These are phyloP conservation scores for Sminthurinus signatus DNA, from an alignment of 1,140 invertebrate species.

Conservation along the genomic window DNA sequence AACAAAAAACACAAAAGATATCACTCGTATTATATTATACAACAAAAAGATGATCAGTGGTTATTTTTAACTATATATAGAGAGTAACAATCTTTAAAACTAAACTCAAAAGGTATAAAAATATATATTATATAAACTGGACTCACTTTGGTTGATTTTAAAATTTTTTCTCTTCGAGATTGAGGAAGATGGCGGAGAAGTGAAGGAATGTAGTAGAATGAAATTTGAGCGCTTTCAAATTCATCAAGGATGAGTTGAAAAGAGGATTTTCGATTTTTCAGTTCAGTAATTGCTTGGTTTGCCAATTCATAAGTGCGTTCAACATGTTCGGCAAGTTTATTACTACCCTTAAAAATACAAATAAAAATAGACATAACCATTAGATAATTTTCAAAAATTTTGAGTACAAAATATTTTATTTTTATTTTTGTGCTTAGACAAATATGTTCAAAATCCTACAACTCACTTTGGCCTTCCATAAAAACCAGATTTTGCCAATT, in stretches of 20 bases:
- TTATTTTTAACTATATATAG: too few species aligned
- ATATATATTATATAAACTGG: too few species aligned
- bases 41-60: too few species aligned
- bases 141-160: too few species aligned
- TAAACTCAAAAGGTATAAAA: too few species aligned
- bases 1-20: too few species aligned
- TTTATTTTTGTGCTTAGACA: background rate
- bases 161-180: too few species aligned
- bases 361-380: background rate
- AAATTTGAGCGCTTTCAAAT: background rate
- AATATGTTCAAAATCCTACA: background rate
- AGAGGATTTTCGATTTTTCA: background rate
- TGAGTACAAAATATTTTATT: too few species aligned
- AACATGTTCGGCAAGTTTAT: background rate
- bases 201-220: background rate
- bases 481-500: conserved; percentile 92
- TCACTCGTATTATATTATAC: too few species aligned
- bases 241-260: background rate
- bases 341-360: background rate
- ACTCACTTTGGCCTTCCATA: conserved; percentile 81
- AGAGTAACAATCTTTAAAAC: too few species aligned
- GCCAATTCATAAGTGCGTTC: background rate
- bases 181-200: too few species aligned
- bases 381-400: background rate
- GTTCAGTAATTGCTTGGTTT: too few species aligned